Evolutionary conservation across 2,797 vertebrate genomes (phyloP).

Genomic region (Taeniopygia guttata): DNA sequence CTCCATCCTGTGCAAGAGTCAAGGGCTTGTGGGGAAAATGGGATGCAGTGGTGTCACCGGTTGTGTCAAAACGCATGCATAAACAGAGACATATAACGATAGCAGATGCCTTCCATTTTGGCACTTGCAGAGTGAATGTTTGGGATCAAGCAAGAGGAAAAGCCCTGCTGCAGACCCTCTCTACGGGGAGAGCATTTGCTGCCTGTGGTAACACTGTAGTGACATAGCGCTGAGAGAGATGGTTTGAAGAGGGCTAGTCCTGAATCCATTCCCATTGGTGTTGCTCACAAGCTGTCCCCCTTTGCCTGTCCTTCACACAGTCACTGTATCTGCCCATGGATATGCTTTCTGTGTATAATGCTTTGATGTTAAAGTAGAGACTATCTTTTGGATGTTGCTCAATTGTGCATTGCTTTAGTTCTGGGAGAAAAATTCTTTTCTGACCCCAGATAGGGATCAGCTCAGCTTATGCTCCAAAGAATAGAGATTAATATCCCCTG

Average conservation of each 20-base stretch:
- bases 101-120: background rate
- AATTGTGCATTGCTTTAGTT: background rate
- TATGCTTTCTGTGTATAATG: background rate
- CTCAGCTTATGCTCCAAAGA: conserved; percentile 28
- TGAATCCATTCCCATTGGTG: background rate
- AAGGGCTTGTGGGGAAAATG: background rate
- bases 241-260: background rate
- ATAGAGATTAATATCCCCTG: conserved; percentile 49
- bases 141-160: background rate
- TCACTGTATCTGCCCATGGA: background rate
- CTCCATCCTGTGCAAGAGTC: background rate
- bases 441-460: conserved; percentile 34
- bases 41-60: background rate
- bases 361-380: background rate
- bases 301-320: background rate
- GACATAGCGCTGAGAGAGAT: background rate
- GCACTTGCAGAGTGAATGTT: background rate
- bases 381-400: background rate
- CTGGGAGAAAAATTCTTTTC: conserved; percentile 31
- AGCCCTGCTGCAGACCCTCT: background rate
- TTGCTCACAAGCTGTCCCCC: background rate
- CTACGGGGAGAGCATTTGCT: background rate
- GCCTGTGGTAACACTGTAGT: background rate
- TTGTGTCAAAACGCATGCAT: background rate
- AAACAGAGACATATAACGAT: background rate